Conservation (phyloP, 2,113 vertebrate species). For the Cynoglossus semilaevis region DNA sequence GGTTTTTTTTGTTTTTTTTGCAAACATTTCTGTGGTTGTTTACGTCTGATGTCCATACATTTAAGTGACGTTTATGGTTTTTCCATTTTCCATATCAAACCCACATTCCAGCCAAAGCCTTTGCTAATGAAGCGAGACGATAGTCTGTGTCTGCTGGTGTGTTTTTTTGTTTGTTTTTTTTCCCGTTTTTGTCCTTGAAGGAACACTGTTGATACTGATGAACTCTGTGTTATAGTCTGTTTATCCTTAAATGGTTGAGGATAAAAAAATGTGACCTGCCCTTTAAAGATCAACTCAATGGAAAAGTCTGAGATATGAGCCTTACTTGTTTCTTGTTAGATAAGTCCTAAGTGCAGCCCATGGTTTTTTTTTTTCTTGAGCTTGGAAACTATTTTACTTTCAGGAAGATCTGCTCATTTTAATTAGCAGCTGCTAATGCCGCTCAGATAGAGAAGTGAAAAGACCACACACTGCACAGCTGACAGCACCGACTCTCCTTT, state of each 20-base stretch:
- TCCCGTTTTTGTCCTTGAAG: background rate
- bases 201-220: background rate
- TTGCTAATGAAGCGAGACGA: background rate
- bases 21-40: background rate
- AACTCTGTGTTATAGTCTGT: background rate
- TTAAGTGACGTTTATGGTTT: background rate
- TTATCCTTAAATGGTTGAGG: background rate
- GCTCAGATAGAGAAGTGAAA: too few species aligned
- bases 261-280: slow-evolving; percentile 9
- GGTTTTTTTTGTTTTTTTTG: background rate
- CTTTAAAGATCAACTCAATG: slow-evolving; percentile 25
- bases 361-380: too few species aligned
- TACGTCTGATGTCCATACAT: background rate
- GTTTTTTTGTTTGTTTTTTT: background rate
- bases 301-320: background rate
- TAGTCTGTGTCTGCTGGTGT: background rate
- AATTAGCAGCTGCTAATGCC: too few species aligned
- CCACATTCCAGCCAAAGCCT: too few species aligned
- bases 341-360: too few species aligned
- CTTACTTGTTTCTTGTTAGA: too few species aligned
- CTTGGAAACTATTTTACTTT: too few species aligned
- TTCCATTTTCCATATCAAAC: too few species aligned
- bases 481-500: slow-evolving; percentile 39
- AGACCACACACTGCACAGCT: slow-evolving; percentile 43
- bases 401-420: too few species aligned